These are phyloP conservation scores for Thymallus thymallus DNA, from an alignment of 2,113 vertebrate genomes.

Conservation along the genomic window DNA sequence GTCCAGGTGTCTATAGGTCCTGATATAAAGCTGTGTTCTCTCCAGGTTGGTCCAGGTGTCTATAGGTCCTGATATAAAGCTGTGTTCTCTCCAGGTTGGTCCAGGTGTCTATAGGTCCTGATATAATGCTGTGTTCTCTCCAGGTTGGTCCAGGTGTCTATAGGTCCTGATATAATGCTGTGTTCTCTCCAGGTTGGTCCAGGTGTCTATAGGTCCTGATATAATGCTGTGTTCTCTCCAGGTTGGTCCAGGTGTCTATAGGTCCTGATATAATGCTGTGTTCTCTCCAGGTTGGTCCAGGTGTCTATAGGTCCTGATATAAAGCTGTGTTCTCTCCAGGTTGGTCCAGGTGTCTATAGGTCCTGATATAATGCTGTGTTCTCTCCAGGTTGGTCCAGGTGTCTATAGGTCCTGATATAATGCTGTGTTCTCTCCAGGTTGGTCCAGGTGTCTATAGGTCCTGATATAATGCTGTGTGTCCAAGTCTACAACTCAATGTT, in stretches of 20 bases:
- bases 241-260: background rate
- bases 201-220: background rate
- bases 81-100: background rate
- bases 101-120: background rate
- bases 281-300: background rate
- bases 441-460: background rate
- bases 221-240: background rate
- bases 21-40: constrained; percentile 4
- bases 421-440: background rate
- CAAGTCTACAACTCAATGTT: background rate
- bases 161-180: constrained; percentile 1
- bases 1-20: background rate
- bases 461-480: background rate
- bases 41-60: background rate
- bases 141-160: background rate
- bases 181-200: background rate
- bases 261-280: constrained; percentile 3
- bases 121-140: background rate
- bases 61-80: background rate
- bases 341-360: background rate
- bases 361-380: constrained; percentile 5
- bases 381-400: background rate
- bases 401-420: background rate
- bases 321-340: constrained; percentile 6
- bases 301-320: background rate